A percentile compares a stretch with the other conserved stretches of the same genome.
phyloP scores from a whole-genome alignment of 2,888 invertebrate species.

The Lymantria dispar region DNA sequence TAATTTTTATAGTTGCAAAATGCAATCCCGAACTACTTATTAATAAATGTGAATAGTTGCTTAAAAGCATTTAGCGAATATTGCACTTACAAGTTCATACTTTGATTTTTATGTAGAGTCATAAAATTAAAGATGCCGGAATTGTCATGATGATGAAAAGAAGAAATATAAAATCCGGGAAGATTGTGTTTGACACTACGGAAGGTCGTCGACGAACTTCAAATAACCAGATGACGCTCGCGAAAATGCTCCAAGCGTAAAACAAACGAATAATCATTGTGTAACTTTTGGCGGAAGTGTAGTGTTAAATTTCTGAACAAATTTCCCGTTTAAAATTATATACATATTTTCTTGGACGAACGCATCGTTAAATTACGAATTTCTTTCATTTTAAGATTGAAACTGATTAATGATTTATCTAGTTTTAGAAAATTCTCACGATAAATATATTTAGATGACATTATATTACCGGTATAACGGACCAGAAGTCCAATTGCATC shows the following conservation, averaged over 20 bases:
- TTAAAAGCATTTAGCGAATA: slow-evolving; percentile 4
- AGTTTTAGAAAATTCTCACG: too few relatives aligned
- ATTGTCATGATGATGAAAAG: neutral
- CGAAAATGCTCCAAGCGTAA: slow-evolving; percentile 8
- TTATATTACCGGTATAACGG: neutral
- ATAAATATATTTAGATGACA: too few relatives aligned
- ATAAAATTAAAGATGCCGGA: neutral
- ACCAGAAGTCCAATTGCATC: neutral
- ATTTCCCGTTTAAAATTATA: neutral
- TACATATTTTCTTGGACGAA: too few relatives aligned
- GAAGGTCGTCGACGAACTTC: slow-evolving; percentile 24
- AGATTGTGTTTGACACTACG: slow-evolving; percentile 9
- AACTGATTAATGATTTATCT: too few relatives aligned
- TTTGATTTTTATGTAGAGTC: neutral
- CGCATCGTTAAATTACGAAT: too few relatives aligned
- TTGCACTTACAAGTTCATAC: neutral
- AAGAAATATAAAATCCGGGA: neutral
- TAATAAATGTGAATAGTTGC: slow-evolving; percentile 6
- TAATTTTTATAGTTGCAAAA: slow-evolving; percentile 10
- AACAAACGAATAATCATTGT: neutral
- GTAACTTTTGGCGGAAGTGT: neutral
- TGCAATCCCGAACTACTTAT: slow-evolving; percentile 12
- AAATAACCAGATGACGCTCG: slow-evolving; percentile 26
- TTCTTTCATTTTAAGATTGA: too few relatives aligned
- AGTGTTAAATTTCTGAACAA: neutral